Conservation (phyloP, 2,888 invertebrate species). For the Leucoma salicis region DNA sequence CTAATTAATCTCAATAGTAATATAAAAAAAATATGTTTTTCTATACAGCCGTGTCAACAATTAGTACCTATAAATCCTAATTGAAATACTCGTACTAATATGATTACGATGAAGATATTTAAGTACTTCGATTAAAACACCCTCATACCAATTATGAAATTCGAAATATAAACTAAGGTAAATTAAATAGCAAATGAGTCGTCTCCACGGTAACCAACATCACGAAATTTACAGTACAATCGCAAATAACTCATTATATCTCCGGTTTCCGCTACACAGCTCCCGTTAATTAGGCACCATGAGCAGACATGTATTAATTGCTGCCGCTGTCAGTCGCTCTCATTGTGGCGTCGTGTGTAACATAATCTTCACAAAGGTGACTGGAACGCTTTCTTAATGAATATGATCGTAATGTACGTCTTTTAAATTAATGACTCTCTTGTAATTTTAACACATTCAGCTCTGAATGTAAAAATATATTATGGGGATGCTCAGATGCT, state of each 20-base stretch:
- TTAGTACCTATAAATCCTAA: no score
- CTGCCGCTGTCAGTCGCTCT: constrained; percentile 53
- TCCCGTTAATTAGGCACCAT: constrained; percentile 70
- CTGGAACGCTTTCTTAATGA: constrained; percentile 69
- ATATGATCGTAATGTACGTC: constrained; percentile 56
- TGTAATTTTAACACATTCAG: constrained; percentile 48
- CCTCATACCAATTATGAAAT: no score
- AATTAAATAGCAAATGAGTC: no score
- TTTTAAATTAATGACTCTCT: constrained; percentile 49
- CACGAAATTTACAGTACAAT: constrained; percentile 49
- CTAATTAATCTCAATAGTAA: no score
- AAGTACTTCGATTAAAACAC: no score
- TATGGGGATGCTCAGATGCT: constrained; percentile 26
- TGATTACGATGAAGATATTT: no score
- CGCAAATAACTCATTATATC: constrained; percentile 70
- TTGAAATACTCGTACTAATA: no score
- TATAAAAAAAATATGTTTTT: no score
- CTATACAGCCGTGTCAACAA: no score
- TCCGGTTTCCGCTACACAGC: constrained; percentile 69
- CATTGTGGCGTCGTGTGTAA: constrained; percentile 49
- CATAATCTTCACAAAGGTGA: constrained; percentile 64
- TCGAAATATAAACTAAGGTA: no score
- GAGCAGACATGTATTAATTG: constrained; percentile 77
- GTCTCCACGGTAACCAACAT: constrained; percentile 4
- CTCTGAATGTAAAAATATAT: constrained; percentile 37